phyloP scores from a whole-genome alignment of 2,797 vertebrate genomes.

The Eurystomus glaucurus region DNA sequence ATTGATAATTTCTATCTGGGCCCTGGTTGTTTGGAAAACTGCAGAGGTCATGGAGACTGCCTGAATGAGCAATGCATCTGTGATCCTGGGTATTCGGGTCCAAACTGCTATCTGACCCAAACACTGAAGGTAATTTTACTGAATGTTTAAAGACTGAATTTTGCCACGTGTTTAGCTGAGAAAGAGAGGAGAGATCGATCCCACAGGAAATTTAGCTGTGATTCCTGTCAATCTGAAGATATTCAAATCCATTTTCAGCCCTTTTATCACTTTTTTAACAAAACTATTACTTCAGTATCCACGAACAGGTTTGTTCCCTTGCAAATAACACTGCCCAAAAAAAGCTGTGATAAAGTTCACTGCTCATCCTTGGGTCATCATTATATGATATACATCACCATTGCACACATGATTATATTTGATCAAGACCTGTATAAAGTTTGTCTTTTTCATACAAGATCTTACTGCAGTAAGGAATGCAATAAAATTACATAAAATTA shows the following conservation, averaged over 20 bases:
- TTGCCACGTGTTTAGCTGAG: background rate
- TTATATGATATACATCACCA: background rate
- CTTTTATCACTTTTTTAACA: background rate
- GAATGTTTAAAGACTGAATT: background rate
- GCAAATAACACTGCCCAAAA: background rate
- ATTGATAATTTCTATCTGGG: constrained; percentile 98
- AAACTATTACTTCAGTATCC: background rate
- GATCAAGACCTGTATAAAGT: background rate
- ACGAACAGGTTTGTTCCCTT: background rate
- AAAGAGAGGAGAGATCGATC: background rate
- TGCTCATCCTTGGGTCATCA: background rate
- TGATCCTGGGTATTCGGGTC: constrained; percentile 94
- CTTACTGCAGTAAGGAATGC: background rate
- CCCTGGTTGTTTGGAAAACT: constrained; percentile 92
- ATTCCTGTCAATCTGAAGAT: background rate
- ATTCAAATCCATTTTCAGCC: background rate
- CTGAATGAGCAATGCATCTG: constrained; percentile 95
- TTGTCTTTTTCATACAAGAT: background rate
- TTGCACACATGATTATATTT: background rate
- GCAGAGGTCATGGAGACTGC: constrained; percentile 96
- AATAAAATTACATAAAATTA: background rate
- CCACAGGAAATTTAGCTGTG: background rate
- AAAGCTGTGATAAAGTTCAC: background rate
- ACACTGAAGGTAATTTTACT: constrained; percentile 89
- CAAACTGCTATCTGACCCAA: constrained; percentile 93